A percentile compares a stretch with the other conserved stretches of the same genome.
phyloP scores from a whole-genome alignment of 2,888 invertebrate species.

The Epinotia brunnichana region DNA sequence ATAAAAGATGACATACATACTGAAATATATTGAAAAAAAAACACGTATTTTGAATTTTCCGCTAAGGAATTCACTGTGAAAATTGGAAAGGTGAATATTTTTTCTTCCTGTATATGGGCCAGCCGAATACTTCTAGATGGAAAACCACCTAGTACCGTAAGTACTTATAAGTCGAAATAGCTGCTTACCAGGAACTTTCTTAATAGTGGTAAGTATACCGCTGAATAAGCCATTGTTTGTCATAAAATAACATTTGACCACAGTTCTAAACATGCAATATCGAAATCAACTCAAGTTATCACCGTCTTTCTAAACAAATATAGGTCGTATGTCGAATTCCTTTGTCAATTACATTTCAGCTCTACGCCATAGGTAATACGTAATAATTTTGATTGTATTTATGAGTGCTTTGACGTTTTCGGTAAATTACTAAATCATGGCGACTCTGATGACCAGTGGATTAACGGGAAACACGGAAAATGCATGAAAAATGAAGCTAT shows the following conservation, averaged over 20 bases:
- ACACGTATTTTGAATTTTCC: no score
- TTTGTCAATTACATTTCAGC: not conserved
- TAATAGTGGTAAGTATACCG: not conserved
- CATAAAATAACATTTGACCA: slow-evolving; percentile 25
- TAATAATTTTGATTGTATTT: not conserved
- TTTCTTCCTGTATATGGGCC: no score
- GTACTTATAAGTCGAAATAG: not conserved
- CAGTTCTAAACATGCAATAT: slow-evolving; percentile 39
- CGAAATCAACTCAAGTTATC: slow-evolving; percentile 42
- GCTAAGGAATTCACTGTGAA: no score
- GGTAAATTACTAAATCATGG: slow-evolving; percentile 17
- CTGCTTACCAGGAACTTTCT: not conserved
- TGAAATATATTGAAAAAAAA: no score
- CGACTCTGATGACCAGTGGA: slow-evolving; percentile 27
- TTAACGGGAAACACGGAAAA: slow-evolving; percentile 39
- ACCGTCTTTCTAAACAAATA: not conserved
- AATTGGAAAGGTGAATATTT: no score
- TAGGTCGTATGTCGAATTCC: not conserved
- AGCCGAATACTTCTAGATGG: no score
- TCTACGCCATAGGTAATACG: not conserved
- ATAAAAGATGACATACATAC: no score
- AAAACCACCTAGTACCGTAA: not conserved
- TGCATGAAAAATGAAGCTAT: slow-evolving; percentile 40
- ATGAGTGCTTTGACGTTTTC: not conserved
- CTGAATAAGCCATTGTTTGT: slow-evolving; percentile 34